Percentiles rank a stretch among this genome's conserved stretches.
These are phyloP conservation scores for Craseonycteris thonglongyai DNA, from an alignment of 2,113 vertebrate species.

Conservation along the genomic window DNA sequence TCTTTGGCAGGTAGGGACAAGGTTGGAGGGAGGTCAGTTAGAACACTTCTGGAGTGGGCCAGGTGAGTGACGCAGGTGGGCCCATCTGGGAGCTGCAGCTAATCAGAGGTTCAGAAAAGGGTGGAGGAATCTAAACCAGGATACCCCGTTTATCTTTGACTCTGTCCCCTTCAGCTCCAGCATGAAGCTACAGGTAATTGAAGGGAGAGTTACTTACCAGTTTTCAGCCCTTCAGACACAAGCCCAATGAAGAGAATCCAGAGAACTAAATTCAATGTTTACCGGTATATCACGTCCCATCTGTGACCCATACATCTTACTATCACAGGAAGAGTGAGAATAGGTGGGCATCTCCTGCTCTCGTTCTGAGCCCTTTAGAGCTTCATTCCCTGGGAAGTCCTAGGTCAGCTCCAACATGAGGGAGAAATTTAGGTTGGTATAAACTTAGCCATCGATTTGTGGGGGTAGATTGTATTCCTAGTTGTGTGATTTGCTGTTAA, in stretches of 20 bases:
- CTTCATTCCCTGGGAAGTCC: not conserved
- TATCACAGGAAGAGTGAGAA: no score
- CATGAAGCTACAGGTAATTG: not conserved
- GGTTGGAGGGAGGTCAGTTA: not conserved
- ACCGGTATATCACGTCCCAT: not conserved
- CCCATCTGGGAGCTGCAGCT: not conserved
- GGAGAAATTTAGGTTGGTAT: not conserved
- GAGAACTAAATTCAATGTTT: not conserved
- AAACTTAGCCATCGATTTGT: not conserved
- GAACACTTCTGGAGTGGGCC: not conserved
- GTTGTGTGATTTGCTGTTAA: not conserved
- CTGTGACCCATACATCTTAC: not conserved
- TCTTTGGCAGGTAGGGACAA: not conserved
- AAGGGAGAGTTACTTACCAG: not conserved
- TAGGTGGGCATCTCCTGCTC: not conserved
- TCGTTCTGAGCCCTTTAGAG: not conserved
- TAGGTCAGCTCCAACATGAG: not conserved
- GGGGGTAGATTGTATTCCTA: not conserved
- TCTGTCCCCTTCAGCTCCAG: not conserved
- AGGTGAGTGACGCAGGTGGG: not conserved
- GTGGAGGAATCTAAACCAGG: not conserved
- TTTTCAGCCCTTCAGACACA: not conserved
- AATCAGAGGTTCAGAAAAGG: not conserved
- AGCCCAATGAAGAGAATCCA: not conserved
- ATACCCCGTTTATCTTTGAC: not conserved